Conservation (phyloP, 92 coral and sea anemone genomes). For the Muricea muricata region DNA sequence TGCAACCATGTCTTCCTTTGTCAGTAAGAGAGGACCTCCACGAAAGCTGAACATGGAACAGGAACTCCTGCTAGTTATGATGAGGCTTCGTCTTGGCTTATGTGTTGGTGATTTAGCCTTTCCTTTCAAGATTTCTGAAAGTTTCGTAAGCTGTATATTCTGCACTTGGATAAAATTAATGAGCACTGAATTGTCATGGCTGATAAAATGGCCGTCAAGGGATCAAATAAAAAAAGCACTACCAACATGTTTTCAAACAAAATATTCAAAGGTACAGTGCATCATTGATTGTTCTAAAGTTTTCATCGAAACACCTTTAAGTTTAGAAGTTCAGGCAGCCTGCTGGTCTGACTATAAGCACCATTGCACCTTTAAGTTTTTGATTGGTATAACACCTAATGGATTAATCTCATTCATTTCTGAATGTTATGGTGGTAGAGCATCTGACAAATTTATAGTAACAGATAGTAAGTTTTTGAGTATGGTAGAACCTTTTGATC, state of each 20-base stretch:
- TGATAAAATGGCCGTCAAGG: constrained; percentile 36
- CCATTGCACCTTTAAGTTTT: constrained; percentile 26
- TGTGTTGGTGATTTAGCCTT: constrained; percentile 39
- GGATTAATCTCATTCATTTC: constrained; percentile 29
- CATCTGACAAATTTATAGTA: constrained; percentile 40
- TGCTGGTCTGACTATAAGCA: constrained; percentile 52
- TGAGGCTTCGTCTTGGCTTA: constrained; percentile 40
- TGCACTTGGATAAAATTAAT: constrained; percentile 52
- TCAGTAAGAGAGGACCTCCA: background rate
- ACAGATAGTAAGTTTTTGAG: constrained; percentile 34
- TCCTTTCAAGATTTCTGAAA: constrained; percentile 24
- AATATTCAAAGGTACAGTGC: background rate
- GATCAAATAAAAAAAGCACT: constrained; percentile 10
- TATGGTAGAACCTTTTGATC: constrained; percentile 39
- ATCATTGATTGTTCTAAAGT: constrained; percentile 44
- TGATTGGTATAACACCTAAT: constrained; percentile 44
- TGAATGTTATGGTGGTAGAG: constrained; percentile 32
- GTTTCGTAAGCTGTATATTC: constrained; percentile 32
- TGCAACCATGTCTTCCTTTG: background rate
- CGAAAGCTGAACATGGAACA: constrained; percentile 34
- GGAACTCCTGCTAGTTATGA: constrained; percentile 25
- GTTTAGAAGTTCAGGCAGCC: constrained; percentile 17
- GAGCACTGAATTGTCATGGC: constrained; percentile 40
- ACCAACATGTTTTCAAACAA: background rate
- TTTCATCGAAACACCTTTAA: constrained; percentile 29